These are phyloP conservation scores for Gisinianus flammeolus DNA, from an alignment of 2,888 invertebrate species.

Conservation along the genomic window DNA sequence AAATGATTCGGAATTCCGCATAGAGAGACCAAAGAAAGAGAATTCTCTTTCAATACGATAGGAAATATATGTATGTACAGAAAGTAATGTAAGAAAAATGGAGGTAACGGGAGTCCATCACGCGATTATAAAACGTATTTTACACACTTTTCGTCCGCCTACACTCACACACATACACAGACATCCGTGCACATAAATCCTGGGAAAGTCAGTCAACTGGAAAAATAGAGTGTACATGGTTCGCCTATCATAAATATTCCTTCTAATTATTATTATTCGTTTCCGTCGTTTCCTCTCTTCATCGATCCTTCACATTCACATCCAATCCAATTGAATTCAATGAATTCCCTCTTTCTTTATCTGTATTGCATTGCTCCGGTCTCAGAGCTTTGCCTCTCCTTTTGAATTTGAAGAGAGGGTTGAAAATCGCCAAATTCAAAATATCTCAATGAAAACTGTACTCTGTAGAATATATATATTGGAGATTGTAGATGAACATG, in stretches of 20 bases:
- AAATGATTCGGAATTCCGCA: background rate
- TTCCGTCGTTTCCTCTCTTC: background rate
- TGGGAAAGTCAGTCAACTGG: constrained; percentile 31
- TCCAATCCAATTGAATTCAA: background rate
- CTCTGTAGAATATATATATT: too few relatives aligned
- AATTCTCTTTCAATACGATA: background rate
- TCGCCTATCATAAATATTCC: constrained; percentile 36
- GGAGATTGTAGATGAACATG: too few relatives aligned
- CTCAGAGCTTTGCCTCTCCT: too few relatives aligned
- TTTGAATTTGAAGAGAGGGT: too few relatives aligned
- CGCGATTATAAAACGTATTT: constrained; percentile 56
- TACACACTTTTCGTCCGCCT: constrained; percentile 36
- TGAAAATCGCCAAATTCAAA: too few relatives aligned
- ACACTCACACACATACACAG: background rate
- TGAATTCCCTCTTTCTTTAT: too few relatives aligned
- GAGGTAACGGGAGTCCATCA: constrained; percentile 49
- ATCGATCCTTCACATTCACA: background rate
- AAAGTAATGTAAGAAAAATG: background rate
- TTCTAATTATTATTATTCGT: constrained; percentile 32
- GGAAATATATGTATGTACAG: background rate
- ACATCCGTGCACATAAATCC: background rate
- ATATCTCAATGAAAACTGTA: too few relatives aligned
- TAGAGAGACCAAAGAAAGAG: background rate
- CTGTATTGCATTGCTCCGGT: too few relatives aligned
- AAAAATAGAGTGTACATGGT: too few relatives aligned